Evolutionary conservation across 1,140 invertebrate species (phyloP).

Genomic region (Drosophila miranda): DNA sequence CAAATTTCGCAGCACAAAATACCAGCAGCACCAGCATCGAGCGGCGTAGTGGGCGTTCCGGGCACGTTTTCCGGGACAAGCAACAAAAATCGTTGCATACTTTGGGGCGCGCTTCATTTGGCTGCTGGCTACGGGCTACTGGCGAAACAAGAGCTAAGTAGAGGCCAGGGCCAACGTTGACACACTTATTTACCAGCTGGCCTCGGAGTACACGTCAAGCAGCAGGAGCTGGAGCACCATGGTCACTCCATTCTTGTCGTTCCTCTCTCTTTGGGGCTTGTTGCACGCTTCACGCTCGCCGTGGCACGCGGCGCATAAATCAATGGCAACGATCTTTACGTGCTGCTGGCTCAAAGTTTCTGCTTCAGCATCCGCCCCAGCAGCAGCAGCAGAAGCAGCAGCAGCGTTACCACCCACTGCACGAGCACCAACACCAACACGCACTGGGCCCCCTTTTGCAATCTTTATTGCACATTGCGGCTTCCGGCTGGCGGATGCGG

Average conservation of each 20-base stretch:
- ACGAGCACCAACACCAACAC: slow-evolving; percentile 33
- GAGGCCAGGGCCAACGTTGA: slow-evolving; percentile 43
- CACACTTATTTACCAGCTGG: slow-evolving; percentile 75
- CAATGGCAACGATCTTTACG: slow-evolving; percentile 80
- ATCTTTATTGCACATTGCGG: slow-evolving; percentile 78
- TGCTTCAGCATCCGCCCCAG: slow-evolving; percentile 28
- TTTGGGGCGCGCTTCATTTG: slow-evolving; percentile 66
- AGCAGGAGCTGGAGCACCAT: slow-evolving; percentile 5
- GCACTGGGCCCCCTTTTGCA: slow-evolving; percentile 27
- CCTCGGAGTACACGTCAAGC: slow-evolving; percentile 37
- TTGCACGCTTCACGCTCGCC: slow-evolving; percentile 71
- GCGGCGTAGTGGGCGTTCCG: slow-evolving; percentile 10
- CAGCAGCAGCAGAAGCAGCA: neutral
- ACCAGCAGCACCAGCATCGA: slow-evolving; percentile 19
- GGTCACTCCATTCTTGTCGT: slow-evolving; percentile 20
- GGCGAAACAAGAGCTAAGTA: slow-evolving; percentile 1
- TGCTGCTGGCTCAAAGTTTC: slow-evolving; percentile 63
- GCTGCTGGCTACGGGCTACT: slow-evolving; percentile 1
- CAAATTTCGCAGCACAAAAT: slow-evolving; percentile 67
- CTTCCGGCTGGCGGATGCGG: slow-evolving; percentile 50
- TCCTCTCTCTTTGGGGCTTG: slow-evolving; percentile 47
- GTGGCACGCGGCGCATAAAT: slow-evolving; percentile 74
- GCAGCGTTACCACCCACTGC: slow-evolving; percentile 3
- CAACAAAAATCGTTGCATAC: slow-evolving; percentile 52
- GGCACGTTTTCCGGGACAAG: slow-evolving; percentile 39